phyloP scores from a whole-genome alignment of 2,797 vertebrate genomes.

The Argya squamiceps region DNA sequence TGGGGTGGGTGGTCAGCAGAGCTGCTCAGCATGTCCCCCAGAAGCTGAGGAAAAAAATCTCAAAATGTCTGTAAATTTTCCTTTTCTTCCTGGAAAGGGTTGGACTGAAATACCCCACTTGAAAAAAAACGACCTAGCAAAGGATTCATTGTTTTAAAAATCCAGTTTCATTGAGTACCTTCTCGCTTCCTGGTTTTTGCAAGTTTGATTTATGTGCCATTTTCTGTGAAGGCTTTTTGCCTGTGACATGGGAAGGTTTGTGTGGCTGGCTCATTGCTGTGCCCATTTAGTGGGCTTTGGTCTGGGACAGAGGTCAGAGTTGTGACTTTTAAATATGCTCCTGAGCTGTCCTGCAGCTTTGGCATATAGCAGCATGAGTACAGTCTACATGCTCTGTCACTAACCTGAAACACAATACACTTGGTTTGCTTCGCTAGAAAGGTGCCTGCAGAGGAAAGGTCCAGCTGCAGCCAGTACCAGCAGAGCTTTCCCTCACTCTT shows the following conservation, averaged over 20 bases:
- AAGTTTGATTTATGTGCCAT: neutral
- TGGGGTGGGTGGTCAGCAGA: neutral
- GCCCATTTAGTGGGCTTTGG: neutral
- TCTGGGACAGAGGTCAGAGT: neutral
- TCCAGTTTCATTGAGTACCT: neutral
- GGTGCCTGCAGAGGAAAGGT: neutral
- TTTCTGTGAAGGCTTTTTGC: neutral
- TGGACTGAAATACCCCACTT: neutral
- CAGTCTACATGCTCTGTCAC: fast-evolving
- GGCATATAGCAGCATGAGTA: neutral
- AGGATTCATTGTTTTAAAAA: neutral
- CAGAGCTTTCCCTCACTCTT: neutral
- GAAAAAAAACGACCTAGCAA: neutral
- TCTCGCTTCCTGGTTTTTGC: neutral
- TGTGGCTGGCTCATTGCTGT: neutral
- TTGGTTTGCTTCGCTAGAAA: neutral
- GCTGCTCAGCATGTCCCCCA: neutral
- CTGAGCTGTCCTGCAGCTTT: neutral
- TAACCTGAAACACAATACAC: neutral
- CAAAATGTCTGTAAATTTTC: neutral
- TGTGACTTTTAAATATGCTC: neutral
- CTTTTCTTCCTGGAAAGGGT: neutral
- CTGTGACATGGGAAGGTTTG: fast-evolving
- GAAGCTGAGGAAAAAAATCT: neutral
- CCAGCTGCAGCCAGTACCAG: neutral